phyloP scores from a whole-genome alignment of 2,113 vertebrate genomes.

The Rhegmatorhina hoffmannsi region DNA sequence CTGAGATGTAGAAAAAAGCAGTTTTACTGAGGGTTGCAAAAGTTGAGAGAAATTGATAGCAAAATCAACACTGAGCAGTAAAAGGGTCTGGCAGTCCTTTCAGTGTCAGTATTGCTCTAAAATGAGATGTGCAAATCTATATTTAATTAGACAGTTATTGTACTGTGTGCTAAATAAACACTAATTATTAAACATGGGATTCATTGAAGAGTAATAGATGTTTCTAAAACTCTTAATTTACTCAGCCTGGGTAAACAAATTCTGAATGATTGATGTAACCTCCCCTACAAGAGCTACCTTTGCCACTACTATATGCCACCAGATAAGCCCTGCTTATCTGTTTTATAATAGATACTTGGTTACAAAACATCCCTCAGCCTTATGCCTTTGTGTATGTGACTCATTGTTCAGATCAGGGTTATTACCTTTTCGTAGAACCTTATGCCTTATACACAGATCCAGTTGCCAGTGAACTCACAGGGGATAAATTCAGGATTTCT shows the following conservation, averaged over 20 bases:
- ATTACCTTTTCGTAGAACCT: neutral
- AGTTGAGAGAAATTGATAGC: neutral
- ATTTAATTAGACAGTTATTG: slow-evolving; percentile 7
- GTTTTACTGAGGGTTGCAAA: neutral
- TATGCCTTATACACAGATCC: neutral
- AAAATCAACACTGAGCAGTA: neutral
- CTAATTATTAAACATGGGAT: slow-evolving; percentile 34
- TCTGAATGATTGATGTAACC: neutral
- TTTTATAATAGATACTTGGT: neutral
- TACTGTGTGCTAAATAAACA: slow-evolving; percentile 15
- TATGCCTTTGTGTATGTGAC: neutral
- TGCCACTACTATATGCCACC: neutral
- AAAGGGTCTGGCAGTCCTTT: neutral
- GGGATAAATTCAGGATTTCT: neutral
- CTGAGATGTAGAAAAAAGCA: neutral
- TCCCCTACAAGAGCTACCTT: neutral
- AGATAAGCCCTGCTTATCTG: neutral
- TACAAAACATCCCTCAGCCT: neutral
- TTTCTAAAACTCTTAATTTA: slow-evolving; percentile 8
- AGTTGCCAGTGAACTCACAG: neutral
- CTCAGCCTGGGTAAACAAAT: neutral
- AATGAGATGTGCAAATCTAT: slow-evolving; percentile 39
- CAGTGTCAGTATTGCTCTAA: neutral
- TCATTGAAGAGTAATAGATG: slow-evolving; percentile 2
- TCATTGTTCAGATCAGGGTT: neutral